Evolutionary conservation across 2,797 vertebrate species (phyloP), one percentile per base, ranked within the genome.

Genomic region (Onychomys arenicola): DNA sequence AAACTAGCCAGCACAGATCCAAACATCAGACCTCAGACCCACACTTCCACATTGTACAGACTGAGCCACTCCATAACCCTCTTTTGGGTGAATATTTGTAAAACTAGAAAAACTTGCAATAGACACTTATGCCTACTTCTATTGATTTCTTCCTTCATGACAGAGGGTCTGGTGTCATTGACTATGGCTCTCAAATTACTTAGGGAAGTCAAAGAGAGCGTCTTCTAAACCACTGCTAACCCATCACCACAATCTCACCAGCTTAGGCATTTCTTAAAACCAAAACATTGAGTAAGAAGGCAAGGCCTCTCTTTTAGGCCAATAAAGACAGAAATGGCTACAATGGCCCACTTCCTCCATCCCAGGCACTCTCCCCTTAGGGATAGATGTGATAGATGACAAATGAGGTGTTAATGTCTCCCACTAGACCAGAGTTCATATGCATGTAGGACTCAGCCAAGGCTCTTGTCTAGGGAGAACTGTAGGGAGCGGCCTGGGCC

Each of bases 351-450:
- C 32, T 89, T 92, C 27, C 61, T 88, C 93, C 73, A 90, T 90
- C 59, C 40, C 91, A 96, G 76, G 69, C 76, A 71, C 34, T 75
- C 21, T 93, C 23, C n/a, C 92, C 96, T 96, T 61, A 92, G 93
- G 93, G 78, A 93, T 9, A 52, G 90, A 92, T 73, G 90, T 88
- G 96, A 89, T 55, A 17, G 75, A 80, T 91, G 97, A 98, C 91
- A 97, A 97, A 98, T 81, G 94, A 96, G 86, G 94, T 96, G 91
- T 76, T 96, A 97, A 98, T 95, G 86, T 80, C 76, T 95, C 95
- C 91, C 77, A 29, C 19, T 93, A 43, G 95, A 96, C 91, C 59
- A 67, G 69, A 91, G 86, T 95, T 96, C 73, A 92, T 77, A 95
- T 32, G 67, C 25, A n/a, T 84, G 46, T 81, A 34, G 55, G 57